Evolutionary conservation across 1,140 invertebrate genomes (phyloP), one percentile per base, ranked within the genome.

Genomic region (Bombus vancouverensis): DNA sequence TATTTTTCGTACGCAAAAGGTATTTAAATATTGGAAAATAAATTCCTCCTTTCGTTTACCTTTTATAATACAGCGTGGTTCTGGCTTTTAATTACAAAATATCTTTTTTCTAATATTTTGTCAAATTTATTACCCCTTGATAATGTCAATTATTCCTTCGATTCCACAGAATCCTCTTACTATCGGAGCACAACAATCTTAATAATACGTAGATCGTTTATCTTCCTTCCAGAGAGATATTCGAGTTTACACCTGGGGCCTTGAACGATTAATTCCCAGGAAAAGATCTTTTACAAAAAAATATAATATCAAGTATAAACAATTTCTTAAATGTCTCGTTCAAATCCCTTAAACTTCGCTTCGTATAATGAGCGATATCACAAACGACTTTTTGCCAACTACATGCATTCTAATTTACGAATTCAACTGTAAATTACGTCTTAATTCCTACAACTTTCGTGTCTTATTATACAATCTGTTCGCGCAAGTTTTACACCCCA

Each of bases 221-320:
- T 10, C 39, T 53, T 53, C 5, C 18, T 22, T 53, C 6, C 18
- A 22, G 22, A 53, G 57, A 44, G 32, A 70, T 42, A 28, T n/a
- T 53, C 3, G 70, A 75, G 59, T 70, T 85, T 66, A 47, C 75
- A 68, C 84, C 78, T 39, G 78, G 78, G 84, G 57, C 84, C 57
- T 81, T 44, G n/a, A 81, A 28, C 25, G 22, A 85, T 62, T 42
- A 74, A 74, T 47, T 81, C 78, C 71, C 84, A 74, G 84, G 62
- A 75, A 25, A 75, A 39, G 59, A 28, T 75, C 34, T n/a, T 68
- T 85, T 68, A 32, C 22, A 44, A 81, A 81, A 75, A 85, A 75
- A 81, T 74, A 75, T 57, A 81, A 85, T 53, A 73, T 73, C 47
- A 81, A 73, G 5, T 85, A 44, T 80, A 53, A 80, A 79, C 22